Percentiles rank a stretch among this genome's conserved stretches.
phyloP scores from a whole-genome alignment of 2,888 invertebrate genomes.

The Urechis unicinctus region DNA sequence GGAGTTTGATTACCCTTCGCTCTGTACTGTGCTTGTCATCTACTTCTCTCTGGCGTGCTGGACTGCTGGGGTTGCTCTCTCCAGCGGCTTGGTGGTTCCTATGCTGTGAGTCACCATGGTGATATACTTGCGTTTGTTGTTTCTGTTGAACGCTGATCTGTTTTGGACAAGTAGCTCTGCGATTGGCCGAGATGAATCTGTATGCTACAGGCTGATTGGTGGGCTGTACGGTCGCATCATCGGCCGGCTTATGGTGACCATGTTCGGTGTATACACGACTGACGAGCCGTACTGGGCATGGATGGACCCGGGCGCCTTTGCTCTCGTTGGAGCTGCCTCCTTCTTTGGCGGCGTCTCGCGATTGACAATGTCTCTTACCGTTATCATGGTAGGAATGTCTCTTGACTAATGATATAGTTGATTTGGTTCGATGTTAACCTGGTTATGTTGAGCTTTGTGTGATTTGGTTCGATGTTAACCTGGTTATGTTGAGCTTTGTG shows the following conservation, averaged over 20 bases:
- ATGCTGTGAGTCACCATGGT: conserved; percentile 17
- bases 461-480: too few species aligned
- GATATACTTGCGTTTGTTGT: background rate
- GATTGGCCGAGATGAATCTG: too few species aligned
- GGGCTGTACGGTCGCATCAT: conserved; percentile 34
- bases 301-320: conserved; percentile 42
- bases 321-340: conserved; percentile 35
- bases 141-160: background rate
- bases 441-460: too few species aligned
- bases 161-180: too few species aligned
- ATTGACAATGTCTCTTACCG: conserved; percentile 32
- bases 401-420: background rate
- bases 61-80: conserved; percentile 32
- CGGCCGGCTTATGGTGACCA: conserved; percentile 23
- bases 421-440: background rate
- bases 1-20: conserved; percentile 26
- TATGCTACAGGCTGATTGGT: conserved; percentile 26
- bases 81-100: conserved; percentile 39
- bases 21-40: conserved; percentile 25
- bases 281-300: conserved; percentile 26
- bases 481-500: too few species aligned
- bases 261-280: conserved; percentile 23
- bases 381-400: conserved; percentile 23
- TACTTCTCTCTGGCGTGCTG: conserved; percentile 37
- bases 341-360: conserved; percentile 41